A percentile compares a stretch with the other conserved stretches of the same genome.
phyloP scores from a whole-genome alignment of 2,113 vertebrate species.

The Gorsachius goisagi region DNA sequence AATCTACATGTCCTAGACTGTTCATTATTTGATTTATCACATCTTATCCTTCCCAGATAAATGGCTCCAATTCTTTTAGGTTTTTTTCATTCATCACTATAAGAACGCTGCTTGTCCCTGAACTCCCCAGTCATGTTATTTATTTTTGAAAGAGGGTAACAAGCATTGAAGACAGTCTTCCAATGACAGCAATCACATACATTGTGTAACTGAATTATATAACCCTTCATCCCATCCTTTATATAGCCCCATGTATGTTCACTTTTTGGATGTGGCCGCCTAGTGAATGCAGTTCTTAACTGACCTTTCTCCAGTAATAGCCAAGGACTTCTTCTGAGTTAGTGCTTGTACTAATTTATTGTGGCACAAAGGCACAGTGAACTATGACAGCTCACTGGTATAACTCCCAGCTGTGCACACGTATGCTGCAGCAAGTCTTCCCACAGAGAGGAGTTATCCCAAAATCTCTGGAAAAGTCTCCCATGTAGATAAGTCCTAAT shows the following conservation, averaged over 20 bases:
- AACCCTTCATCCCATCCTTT: slow-evolving; percentile 13
- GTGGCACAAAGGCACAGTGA: background rate
- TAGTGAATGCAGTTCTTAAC: background rate
- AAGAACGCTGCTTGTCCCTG: background rate
- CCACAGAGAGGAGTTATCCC: background rate
- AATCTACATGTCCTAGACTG: background rate
- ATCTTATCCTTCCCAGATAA: background rate
- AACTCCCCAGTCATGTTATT: slow-evolving; percentile 5
- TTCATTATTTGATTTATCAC: background rate
- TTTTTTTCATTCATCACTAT: background rate
- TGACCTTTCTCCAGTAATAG: slow-evolving; percentile 27
- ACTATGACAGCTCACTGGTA: background rate
- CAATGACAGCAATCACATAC: slow-evolving; percentile 26
- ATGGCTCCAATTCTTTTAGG: background rate
- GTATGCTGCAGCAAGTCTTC: background rate
- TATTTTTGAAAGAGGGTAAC: slow-evolving; percentile 8
- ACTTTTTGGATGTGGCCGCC: background rate
- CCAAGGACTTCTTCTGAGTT: slow-evolving; percentile 30
- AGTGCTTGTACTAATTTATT: background rate
- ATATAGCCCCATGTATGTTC: background rate
- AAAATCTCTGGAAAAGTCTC: background rate
- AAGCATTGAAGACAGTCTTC: background rate
- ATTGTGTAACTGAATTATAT: slow-evolving; percentile 39
- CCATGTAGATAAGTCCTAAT: background rate
- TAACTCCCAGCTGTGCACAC: background rate